Conservation (phyloP, 2,797 vertebrate genomes). For the Lepidocolaptes lacrymiger region DNA sequence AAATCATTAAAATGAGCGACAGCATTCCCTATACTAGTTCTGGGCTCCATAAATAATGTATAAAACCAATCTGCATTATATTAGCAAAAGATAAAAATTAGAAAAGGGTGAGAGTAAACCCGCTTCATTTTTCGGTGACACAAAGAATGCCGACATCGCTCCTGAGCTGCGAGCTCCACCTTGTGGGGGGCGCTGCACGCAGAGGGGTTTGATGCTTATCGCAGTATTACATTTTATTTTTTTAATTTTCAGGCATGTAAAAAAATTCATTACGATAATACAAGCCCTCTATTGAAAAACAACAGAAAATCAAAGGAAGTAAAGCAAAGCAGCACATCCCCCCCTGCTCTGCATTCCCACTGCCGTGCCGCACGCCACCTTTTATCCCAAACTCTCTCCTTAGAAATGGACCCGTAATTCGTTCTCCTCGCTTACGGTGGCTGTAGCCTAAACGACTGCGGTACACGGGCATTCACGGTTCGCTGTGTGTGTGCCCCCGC, state of each 20-base stretch:
- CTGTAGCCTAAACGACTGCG: background rate
- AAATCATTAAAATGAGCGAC: conserved; percentile 71
- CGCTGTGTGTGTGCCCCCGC: background rate
- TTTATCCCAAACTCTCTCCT: background rate
- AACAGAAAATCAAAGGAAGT: background rate
- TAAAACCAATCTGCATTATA: conserved; percentile 58
- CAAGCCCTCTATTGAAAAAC: background rate
- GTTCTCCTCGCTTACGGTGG: fast-evolving
- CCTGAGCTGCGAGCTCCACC: conserved; percentile 70
- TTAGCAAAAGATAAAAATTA: conserved; percentile 71
- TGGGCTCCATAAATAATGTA: conserved; percentile 70
- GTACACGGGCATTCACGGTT: fast-evolving
- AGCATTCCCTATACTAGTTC: conserved; percentile 67
- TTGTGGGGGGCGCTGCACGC: background rate
- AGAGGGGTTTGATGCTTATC: fast-evolving
- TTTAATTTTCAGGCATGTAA: background rate
- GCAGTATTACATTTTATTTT: fast-evolving
- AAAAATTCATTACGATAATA: background rate
- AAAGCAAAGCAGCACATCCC: background rate
- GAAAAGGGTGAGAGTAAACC: conserved; percentile 29
- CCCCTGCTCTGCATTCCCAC: background rate
- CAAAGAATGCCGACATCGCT: conserved; percentile 12
- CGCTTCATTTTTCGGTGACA: background rate
- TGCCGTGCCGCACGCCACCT: fast-evolving
- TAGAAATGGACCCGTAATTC: background rate